These are phyloP conservation scores for Meloidogyne exigua DNA, from an alignment of 1,140 invertebrate species.

Conservation along the genomic window DNA sequence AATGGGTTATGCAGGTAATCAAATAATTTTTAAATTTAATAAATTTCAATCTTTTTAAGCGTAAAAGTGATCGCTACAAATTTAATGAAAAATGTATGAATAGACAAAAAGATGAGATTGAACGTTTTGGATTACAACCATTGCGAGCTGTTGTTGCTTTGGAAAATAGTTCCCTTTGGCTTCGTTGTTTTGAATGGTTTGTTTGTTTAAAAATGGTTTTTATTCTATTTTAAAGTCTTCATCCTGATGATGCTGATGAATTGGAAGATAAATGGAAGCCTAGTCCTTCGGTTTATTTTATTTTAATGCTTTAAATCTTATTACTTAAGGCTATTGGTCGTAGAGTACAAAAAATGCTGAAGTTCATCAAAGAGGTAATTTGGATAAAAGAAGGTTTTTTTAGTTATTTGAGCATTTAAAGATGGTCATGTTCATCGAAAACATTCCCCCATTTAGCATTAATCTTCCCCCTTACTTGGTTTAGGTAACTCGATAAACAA, in stretches of 20 bases:
- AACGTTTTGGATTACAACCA: conserved; percentile 11
- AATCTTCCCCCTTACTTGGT: too few relatives aligned
- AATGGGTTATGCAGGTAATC: not conserved
- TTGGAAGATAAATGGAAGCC: conserved; percentile 27
- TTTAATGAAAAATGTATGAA: conserved; percentile 15
- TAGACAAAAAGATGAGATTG: not conserved
- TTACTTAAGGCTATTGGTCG: conserved; percentile 15
- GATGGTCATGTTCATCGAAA: too few relatives aligned
- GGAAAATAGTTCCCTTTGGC: conserved; percentile 11
- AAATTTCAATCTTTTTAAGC: conserved; percentile 7
- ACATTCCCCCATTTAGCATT: too few relatives aligned
- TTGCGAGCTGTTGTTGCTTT: not conserved
- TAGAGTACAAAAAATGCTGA: conserved; percentile 10
- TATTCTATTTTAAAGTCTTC: conserved; percentile 7
- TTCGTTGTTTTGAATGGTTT: conserved; percentile 17
- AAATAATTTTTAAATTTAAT: not conserved
- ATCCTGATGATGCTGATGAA: conserved; percentile 26
- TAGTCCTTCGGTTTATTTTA: conserved; percentile 19
- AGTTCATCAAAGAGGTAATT: conserved; percentile 11
- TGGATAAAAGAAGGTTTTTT: not conserved
- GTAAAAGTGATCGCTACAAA: conserved; percentile 18
- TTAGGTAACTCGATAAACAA: too few relatives aligned
- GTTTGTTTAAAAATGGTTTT: not conserved
- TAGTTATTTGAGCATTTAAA: too few relatives aligned
- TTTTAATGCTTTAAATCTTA: not conserved